Percentiles rank a stretch among this genome's conserved stretches.
Evolutionary conservation across 2,797 vertebrate species (phyloP).

Genomic region (Discoglossus pictus): DNA sequence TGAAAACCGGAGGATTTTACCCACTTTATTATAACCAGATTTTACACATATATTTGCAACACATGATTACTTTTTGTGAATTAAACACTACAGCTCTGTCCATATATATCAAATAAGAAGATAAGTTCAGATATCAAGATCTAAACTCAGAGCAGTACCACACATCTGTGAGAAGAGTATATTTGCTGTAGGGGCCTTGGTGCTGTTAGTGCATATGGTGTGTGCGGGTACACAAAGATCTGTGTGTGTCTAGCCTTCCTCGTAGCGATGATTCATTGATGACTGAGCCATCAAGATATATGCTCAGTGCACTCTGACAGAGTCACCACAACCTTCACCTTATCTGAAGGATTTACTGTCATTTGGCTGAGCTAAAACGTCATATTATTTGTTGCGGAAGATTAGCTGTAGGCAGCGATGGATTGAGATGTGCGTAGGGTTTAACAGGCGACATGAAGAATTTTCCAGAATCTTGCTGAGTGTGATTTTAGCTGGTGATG

Average conservation of each 20-base stretch:
- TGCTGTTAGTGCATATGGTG: slow-evolving; percentile 15
- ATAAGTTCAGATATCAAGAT: too few species aligned
- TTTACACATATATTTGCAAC: too few species aligned
- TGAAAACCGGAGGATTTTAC: too few species aligned
- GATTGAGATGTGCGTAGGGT: slow-evolving; percentile 14
- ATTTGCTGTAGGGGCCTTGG: slow-evolving; percentile 24
- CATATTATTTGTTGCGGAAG: not conserved
- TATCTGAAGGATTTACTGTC: slow-evolving; percentile 24
- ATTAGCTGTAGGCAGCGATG: slow-evolving; percentile 36
- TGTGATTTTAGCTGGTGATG: slow-evolving; percentile 4
- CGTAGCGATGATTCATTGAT: slow-evolving; percentile 39
- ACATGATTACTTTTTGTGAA: too few species aligned
- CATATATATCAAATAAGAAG: too few species aligned
- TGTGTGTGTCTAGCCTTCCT: not conserved
- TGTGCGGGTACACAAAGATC: slow-evolving; percentile 12
- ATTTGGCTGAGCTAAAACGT: slow-evolving; percentile 7
- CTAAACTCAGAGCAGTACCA: too few species aligned
- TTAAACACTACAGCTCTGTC: too few species aligned
- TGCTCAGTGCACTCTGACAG: slow-evolving; percentile 7
- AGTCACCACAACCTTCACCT: slow-evolving; percentile 15
- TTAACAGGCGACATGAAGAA: slow-evolving; percentile 17
- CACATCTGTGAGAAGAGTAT: not conserved
- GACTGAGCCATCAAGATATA: slow-evolving; percentile 24
- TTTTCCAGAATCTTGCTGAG: slow-evolving; percentile 21
- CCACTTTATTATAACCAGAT: too few species aligned